Percentiles rank a stretch among this genome's conserved stretches.
Evolutionary conservation across 23 tunicate species (phyloP).

Genomic region (Ciona savignyi): DNA sequence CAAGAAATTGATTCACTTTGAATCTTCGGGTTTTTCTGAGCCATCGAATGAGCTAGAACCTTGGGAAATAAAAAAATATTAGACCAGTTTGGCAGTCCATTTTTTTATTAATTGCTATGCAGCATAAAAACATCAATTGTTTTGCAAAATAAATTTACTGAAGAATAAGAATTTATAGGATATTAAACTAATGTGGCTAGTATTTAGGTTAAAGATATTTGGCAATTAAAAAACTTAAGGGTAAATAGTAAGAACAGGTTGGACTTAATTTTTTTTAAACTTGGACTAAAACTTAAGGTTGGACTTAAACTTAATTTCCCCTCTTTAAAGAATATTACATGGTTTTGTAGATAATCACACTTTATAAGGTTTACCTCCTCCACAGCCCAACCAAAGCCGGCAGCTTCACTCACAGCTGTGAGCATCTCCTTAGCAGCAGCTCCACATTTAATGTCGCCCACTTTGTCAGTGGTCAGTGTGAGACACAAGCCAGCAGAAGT

Average conservation of each 20-base stretch:
- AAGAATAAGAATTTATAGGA: too few relatives aligned
- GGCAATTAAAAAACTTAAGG: background rate
- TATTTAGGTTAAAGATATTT: background rate
- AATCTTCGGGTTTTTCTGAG: conserved; percentile 39
- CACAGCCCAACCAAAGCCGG: conserved; percentile 16
- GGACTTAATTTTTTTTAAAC: too few relatives aligned
- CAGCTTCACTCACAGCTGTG: conserved; percentile 29
- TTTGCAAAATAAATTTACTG: too few relatives aligned
- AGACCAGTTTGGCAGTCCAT: too few relatives aligned
- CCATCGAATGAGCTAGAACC: conserved; percentile 13
- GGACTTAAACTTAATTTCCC: too few relatives aligned
- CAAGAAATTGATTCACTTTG: conserved; percentile 25
- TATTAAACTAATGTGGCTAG: too few relatives aligned
- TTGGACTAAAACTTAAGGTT: too few relatives aligned
- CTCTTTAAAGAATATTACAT: background rate
- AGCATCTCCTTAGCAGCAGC: conserved; percentile 35
- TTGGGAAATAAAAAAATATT: background rate
- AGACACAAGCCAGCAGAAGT: conserved; percentile 29
- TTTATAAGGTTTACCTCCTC: background rate
- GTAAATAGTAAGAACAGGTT: too few relatives aligned
- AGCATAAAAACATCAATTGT: too few relatives aligned
- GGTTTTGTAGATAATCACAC: background rate
- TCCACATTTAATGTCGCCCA: conserved; percentile 57
- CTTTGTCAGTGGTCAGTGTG: conserved; percentile 27
- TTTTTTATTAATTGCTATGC: too few relatives aligned